phyloP scores from a whole-genome alignment of 2,888 invertebrate species.

The Eretmocerus hayati region DNA sequence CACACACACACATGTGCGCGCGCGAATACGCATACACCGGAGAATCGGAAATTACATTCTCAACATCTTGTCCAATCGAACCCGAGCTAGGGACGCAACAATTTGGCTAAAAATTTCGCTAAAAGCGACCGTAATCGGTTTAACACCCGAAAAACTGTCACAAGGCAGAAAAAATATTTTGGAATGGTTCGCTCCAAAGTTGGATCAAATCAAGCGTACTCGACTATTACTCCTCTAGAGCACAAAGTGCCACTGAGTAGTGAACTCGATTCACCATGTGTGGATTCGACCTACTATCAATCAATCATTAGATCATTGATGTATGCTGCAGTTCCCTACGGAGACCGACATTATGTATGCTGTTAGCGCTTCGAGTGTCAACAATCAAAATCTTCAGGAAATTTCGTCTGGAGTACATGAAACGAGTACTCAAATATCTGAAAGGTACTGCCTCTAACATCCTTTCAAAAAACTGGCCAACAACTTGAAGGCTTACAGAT shows the following conservation, averaged over 20 bases:
- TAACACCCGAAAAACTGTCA: too few species aligned
- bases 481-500: not conserved
- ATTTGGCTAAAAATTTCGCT: too few species aligned
- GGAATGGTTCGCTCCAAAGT: constrained; percentile 2
- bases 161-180: constrained; percentile 6
- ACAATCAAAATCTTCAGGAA: not conserved
- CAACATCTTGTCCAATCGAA: too few species aligned
- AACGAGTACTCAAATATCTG: constrained; percentile 3
- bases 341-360: constrained; percentile 1
- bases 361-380: not conserved
- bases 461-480: not conserved
- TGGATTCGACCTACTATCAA: too few species aligned
- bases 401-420: not conserved
- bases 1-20: too few species aligned
- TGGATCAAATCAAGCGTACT: constrained; percentile 6
- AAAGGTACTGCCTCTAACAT: not conserved
- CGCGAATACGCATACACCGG: too few species aligned
- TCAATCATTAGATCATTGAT: constrained; percentile 1
- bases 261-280: too few species aligned
- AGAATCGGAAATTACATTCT: too few species aligned
- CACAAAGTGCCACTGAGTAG: too few species aligned
- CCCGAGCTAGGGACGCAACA: too few species aligned
- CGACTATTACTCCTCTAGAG: not conserved
- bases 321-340: not conserved
- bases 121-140: too few species aligned